Conservation (phyloP, 2,113 vertebrate species). For the Henicopernis longicauda region DNA sequence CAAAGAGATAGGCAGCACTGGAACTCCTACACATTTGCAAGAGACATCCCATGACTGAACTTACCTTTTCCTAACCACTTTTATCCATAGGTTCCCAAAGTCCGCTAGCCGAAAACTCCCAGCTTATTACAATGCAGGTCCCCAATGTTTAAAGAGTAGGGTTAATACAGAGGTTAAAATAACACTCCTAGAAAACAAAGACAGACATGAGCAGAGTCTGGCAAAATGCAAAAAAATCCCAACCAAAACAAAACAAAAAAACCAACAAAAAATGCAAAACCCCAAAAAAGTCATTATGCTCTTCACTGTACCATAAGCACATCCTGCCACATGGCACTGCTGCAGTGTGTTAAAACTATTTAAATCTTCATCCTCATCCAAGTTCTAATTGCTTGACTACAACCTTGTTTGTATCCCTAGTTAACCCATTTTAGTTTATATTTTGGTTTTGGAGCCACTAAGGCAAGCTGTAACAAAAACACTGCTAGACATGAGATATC, state of each 20-base stretch:
- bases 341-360: neutral
- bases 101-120: neutral
- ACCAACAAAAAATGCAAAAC: too few species aligned
- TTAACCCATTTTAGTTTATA: neutral
- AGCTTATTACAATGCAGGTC: neutral
- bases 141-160: neutral
- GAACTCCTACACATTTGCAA: neutral
- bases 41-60: neutral
- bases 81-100: neutral
- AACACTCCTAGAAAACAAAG: neutral
- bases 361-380: neutral
- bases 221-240: neutral
- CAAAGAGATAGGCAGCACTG: neutral
- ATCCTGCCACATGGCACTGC: neutral
- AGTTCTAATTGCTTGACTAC: neutral
- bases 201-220: neutral
- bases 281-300: too few species aligned
- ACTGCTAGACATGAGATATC: neutral
- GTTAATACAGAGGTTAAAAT: neutral
- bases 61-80: neutral
- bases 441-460: neutral
- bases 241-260: rapidly evolving
- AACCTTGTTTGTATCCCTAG: neutral
- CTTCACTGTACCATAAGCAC: neutral
- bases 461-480: neutral